These are phyloP conservation scores for Caenorhabditis latens DNA, from an alignment of 1,140 invertebrate species.

Conservation along the genomic window DNA sequence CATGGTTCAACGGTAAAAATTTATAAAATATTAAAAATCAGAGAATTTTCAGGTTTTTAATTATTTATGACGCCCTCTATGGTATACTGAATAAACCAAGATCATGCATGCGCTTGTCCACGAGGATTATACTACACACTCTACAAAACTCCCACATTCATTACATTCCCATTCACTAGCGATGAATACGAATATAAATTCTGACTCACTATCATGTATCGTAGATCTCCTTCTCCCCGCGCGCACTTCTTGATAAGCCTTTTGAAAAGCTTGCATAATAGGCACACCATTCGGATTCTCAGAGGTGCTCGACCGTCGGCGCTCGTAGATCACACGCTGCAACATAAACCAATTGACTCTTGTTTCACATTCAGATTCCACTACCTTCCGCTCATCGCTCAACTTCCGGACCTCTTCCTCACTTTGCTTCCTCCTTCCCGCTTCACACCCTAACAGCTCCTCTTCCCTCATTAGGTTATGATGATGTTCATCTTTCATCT, in stretches of 20 bases:
- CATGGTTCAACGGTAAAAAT: too few relatives aligned
- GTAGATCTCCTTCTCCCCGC: conserved; percentile 42
- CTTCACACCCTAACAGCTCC: conserved; percentile 27
- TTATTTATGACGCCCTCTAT: too few relatives aligned
- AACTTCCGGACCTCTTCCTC: conserved; percentile 63
- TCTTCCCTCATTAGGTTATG: conserved; percentile 60
- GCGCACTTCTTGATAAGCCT: conserved; percentile 60
- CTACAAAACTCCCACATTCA: too few relatives aligned
- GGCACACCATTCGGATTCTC: conserved; percentile 61
- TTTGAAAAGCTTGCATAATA: conserved; percentile 65
- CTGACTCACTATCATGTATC: conserved; percentile 29
- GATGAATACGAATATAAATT: neutral
- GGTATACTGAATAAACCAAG: too few relatives aligned
- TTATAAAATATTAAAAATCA: too few relatives aligned
- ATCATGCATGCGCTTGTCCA: too few relatives aligned
- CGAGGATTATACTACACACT: too few relatives aligned
- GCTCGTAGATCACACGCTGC: conserved; percentile 48
- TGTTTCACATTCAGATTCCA: neutral
- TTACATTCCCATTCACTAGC: too few relatives aligned
- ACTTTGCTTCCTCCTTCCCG: conserved; percentile 42
- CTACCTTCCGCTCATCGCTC: conserved; percentile 60
- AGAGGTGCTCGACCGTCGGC: conserved; percentile 49
- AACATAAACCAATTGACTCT: neutral
- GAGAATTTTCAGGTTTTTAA: too few relatives aligned
- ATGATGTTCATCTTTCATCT: conserved; percentile 64